Evolutionary conservation across 2,113 vertebrate species (phyloP).

Genomic region (Poeciliopsis occidentalis): DNA sequence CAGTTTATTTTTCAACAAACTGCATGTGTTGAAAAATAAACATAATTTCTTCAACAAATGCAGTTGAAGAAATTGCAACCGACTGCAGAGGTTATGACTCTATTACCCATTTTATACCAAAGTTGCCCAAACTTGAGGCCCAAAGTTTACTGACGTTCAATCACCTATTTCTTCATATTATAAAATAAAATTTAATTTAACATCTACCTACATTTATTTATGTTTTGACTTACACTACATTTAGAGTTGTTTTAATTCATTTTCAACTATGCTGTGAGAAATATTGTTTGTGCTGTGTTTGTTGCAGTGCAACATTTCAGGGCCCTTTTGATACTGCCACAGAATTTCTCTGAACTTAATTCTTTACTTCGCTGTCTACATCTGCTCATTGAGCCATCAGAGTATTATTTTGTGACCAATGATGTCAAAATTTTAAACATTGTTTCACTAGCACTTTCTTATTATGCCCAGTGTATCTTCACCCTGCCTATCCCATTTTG

Average conservation of each 20-base stretch:
- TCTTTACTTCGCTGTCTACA: conserved; percentile 33
- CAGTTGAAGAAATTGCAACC: neutral
- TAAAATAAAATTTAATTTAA: neutral
- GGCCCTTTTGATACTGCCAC: conserved; percentile 53
- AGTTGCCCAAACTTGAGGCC: neutral
- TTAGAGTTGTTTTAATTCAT: conserved; percentile 3
- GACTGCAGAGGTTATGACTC: conserved; percentile 4
- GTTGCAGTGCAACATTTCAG: conserved; percentile 42
- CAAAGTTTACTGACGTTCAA: conserved; percentile 24
- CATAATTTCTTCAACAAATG: too few species aligned
- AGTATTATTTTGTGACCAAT: conserved; percentile 60
- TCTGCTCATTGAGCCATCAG: conserved; percentile 51
- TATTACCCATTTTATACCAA: conserved; percentile 16
- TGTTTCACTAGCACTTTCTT: conserved; percentile 8
- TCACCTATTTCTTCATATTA: conserved; percentile 6
- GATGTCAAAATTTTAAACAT: conserved; percentile 44
- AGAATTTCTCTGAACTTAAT: conserved; percentile 44
- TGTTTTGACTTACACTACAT: conserved; percentile 2
- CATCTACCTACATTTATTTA: neutral
- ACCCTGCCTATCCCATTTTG: conserved; percentile 4
- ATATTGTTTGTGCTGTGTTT: conserved; percentile 44
- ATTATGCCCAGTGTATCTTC: conserved; percentile 2
- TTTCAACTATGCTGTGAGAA: conserved; percentile 33
- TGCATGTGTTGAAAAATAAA: too few species aligned
- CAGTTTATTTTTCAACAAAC: too few species aligned